Percentiles rank a stretch among this genome's conserved stretches.
These are phyloP conservation scores for Upupa epops DNA, from an alignment of 2,113 vertebrate species.

Conservation along the genomic window DNA sequence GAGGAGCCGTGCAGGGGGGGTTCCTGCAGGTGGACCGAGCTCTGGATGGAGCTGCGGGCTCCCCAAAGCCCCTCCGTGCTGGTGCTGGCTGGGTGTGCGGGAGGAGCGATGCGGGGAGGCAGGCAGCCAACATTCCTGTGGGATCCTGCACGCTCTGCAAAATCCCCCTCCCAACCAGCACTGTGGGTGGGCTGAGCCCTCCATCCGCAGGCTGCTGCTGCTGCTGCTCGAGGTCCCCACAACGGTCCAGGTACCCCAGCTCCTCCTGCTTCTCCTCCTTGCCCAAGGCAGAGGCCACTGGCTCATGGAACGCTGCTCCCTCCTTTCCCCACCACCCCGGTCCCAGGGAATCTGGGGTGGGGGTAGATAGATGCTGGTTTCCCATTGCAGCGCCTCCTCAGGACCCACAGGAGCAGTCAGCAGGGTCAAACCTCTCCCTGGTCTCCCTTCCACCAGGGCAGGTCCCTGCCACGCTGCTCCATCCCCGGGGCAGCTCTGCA, in stretches of 20 bases:
- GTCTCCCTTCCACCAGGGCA: not conserved
- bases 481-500: not conserved
- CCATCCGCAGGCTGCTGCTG: not conserved
- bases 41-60: accelerated
- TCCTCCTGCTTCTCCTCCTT: not conserved
- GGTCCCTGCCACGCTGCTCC: accelerated
- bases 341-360: too few relatives aligned
- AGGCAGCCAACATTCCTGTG: not conserved
- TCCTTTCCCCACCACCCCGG: not conserved
- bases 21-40: accelerated
- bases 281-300: not conserved
- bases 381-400: not conserved
- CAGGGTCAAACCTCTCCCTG: not conserved
- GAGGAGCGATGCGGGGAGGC: not conserved
- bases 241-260: not conserved
- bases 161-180: not conserved
- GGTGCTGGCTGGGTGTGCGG: not conserved
- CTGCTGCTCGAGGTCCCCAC: not conserved
- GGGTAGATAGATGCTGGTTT: not conserved
- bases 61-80: not conserved
- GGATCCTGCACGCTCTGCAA: not conserved
- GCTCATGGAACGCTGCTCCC: too few relatives aligned
- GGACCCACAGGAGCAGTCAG: accelerated
- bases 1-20: accelerated
- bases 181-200: not conserved